Evolutionary conservation across 2,797 vertebrate genomes (phyloP).

Genomic region (Notamacropus eugenii): DNA sequence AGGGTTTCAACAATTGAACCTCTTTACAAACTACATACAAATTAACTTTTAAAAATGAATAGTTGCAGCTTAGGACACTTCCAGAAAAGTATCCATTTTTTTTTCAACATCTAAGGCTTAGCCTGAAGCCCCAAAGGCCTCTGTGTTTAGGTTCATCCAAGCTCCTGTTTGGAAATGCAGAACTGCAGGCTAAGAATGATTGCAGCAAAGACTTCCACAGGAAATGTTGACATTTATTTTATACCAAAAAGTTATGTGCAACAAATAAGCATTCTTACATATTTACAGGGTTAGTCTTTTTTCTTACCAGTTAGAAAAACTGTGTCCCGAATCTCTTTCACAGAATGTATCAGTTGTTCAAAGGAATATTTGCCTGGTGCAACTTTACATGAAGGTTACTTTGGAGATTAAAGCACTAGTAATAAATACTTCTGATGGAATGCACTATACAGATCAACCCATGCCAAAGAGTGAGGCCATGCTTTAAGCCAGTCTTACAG

Average conservation of each 20-base stretch:
- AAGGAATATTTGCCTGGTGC: constrained; percentile 82
- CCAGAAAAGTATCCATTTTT: constrained; percentile 48
- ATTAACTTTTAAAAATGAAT: constrained; percentile 4
- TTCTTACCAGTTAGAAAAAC: constrained; percentile 85
- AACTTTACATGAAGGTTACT: constrained; percentile 73
- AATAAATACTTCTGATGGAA: constrained; percentile 83
- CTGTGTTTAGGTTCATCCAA: constrained; percentile 72
- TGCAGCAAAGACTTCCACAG: constrained; percentile 83
- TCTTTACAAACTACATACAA: constrained; percentile 53
- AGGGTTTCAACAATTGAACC: constrained; percentile 48
- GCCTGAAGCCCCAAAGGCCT: constrained; percentile 77
- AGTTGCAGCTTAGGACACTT: constrained; percentile 40
- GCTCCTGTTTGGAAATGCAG: constrained; percentile 66
- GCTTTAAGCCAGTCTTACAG: constrained; percentile 83
- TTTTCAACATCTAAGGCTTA: constrained; percentile 70
- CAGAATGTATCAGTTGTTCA: constrained; percentile 77
- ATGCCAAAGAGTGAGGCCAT: constrained; percentile 85
- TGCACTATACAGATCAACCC: constrained; percentile 81
- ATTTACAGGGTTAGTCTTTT: constrained; percentile 85
- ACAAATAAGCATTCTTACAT: constrained; percentile 90
- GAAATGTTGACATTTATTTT: constrained; percentile 89
- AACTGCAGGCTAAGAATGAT: constrained; percentile 78
- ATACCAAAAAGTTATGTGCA: constrained; percentile 91
- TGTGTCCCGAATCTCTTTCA: constrained; percentile 81
- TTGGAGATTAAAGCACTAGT: constrained; percentile 83